Evolutionary conservation across 1,140 invertebrate genomes (phyloP).

Genomic region (Drosophila hydei): DNA sequence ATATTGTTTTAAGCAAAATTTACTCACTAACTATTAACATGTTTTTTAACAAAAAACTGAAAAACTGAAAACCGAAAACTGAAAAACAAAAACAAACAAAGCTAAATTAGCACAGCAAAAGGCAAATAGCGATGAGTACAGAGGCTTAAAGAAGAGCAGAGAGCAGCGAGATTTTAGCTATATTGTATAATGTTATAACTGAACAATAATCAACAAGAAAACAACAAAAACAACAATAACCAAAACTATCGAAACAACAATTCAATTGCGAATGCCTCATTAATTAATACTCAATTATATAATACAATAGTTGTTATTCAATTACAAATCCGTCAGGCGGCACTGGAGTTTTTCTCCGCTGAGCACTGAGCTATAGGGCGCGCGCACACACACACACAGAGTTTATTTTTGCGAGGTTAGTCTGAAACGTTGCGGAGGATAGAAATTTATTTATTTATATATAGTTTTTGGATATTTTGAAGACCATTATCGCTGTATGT

Average conservation of each 20-base stretch:
- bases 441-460: too few species aligned
- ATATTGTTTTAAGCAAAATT: constrained; percentile 29
- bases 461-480: too few species aligned
- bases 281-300: constrained; percentile 24
- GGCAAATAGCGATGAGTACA: constrained; percentile 1
- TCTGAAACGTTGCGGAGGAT: too few species aligned
- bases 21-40: constrained; percentile 40
- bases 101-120: not conserved
- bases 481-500: too few species aligned
- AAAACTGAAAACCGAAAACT: not conserved
- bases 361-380: constrained; percentile 31
- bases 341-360: constrained; percentile 14
- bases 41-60: constrained; percentile 20
- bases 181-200: constrained; percentile 5
- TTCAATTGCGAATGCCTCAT: constrained; percentile 12
- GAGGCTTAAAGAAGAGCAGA: not conserved
- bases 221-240: not conserved
- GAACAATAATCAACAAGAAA: constrained; percentile 3
- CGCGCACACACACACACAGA: not conserved
- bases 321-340: constrained; percentile 1
- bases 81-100: not conserved
- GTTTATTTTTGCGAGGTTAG: not conserved
- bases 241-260: constrained; percentile 4
- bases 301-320: constrained; percentile 4
- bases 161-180: constrained; percentile 33